Conservation (phyloP, 2,113 vertebrate genomes). For the Erpornis zantholeuca region DNA sequence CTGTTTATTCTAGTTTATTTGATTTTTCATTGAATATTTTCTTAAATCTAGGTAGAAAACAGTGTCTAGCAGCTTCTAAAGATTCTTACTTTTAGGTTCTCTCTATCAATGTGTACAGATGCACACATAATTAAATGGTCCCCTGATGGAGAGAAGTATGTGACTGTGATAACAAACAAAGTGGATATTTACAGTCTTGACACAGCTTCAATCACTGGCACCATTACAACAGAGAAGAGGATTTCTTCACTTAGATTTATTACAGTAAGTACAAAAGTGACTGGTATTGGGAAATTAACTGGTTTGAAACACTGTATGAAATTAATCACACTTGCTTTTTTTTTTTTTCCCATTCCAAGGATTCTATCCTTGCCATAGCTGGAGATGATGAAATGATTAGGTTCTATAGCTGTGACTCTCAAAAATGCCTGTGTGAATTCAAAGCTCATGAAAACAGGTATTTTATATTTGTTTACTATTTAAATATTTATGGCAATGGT, state of each 20-base stretch:
- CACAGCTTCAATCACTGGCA: conserved; percentile 83
- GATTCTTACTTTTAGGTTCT: neutral
- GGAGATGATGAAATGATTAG: conserved; percentile 88
- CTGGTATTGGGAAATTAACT: neutral
- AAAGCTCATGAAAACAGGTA: conserved; percentile 96
- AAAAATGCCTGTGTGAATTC: conserved; percentile 85
- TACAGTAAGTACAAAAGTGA: conserved; percentile 75
- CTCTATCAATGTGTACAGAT: conserved; percentile 66
- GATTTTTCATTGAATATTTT: neutral
- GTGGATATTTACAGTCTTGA: conserved; percentile 84
- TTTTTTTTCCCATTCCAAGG: conserved; percentile 63
- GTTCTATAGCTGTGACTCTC: conserved; percentile 79
- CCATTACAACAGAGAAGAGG: conserved; percentile 81
- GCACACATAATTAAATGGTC: conserved; percentile 94
- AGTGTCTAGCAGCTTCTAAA: neutral
- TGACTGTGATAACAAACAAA: conserved; percentile 79
- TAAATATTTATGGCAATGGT: neutral
- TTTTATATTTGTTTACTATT: neutral
- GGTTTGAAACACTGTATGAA: neutral
- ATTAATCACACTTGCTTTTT: neutral
- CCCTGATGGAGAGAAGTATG: conserved; percentile 84
- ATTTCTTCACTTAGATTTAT: conserved; percentile 88
- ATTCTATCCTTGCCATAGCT: conserved; percentile 83
- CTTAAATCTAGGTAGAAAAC: neutral
- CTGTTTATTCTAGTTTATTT: neutral